Base-by-base conservation (phyloP, 2,888 invertebrate species). In the Heliconius sara region DNA sequence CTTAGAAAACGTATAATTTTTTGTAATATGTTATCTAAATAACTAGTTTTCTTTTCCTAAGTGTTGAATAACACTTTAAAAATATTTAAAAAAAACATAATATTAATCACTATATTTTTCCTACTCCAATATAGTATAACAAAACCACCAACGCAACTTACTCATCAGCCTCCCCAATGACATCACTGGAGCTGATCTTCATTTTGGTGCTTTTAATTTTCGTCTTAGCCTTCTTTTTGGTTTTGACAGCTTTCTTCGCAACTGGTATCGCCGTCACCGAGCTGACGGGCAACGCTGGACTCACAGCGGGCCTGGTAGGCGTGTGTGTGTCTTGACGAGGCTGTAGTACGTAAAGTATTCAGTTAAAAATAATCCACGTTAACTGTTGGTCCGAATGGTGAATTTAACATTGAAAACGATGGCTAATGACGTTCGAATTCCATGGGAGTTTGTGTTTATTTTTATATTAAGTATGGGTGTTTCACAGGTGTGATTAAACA, bases 261-360 rank as follows among this genome's bases (percentile, higher is more conserved):
- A 85, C 86, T 0, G 91, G 88, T 77, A 89, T 84, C 30, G 90
- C 89, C 63, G 94, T 93, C 72, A 91, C 93, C 1, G 94, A 91
- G 82, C 93, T 93, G 79, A 93, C 94, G 1, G 94, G 94, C 67
- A 93, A 84, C 66, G 92, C 91, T 2, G 94, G 94, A 72, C 93
- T 93, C 80, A 92, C 91, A 60, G 90, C 91, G 80, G 93, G 93
- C 79, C 93, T 91, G 9, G 93, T 89, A 63, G 93, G 92, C 76
- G 90, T 89, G 16, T 90, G 91, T 19, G 90, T 88, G 68, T 90
- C 91, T 85, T 91, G 92, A 27, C 91, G 91, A 22, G 91, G 88
- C 94, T 94, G 86, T 1, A 83, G 83, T 77, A 82, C 75, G 68
- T 68, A 74, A 79, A 82, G 77, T 68, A 27, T 75, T 22, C 71